Base-by-base conservation (phyloP, 1,140 invertebrate species). In the Varroa destructor region DNA sequence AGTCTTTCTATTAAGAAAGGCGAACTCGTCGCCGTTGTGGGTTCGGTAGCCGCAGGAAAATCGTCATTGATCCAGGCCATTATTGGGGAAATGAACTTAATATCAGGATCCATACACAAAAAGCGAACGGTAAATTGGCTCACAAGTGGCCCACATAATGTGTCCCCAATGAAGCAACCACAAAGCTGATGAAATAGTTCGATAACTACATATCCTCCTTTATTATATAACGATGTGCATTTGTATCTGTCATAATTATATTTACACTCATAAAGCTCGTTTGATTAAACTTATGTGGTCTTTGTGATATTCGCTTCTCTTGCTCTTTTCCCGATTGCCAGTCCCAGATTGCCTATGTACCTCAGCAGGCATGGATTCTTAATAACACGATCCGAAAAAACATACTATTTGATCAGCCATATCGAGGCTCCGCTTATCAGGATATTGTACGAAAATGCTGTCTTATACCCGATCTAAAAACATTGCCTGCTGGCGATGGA, bases 401-500 rank as follows among this genome's bases (percentile, higher is more conserved):
- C 75, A 82, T 83, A 56, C 54, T 81, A 5, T 82, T 83, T 75
- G 79, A 77, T 14, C 73, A 76, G 51, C 1, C 43, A 1, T 74
- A 40, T 42, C 71, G 75, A 51, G 43, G 57, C 1, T 56, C 40
- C 12, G 51, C 56, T 43, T 77, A 76, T 42, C 70, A 74, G 1
- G 61, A 70, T 36, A 73, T 77, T 6, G n/a, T 77, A 8, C 71
- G 74, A 61, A 72, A 71, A 5, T 77, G 77, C 71, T 74, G 75
- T 51, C 67, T 77, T 10, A 46, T 71, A 51, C 72, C 71, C 4
- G 77, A 77, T 72, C 55, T 77, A 12, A 73, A 75, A n/a, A 75
- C 75, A 5, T 56, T 77, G 10, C 71, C 73, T 40, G 75, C 74
- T 2, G 89, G 90, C 1, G 91, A 95, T 82, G 84, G 87, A 77